These are phyloP conservation scores for Salvator merianae DNA, from an alignment of 2,113 vertebrate species.

Conservation along the genomic window DNA sequence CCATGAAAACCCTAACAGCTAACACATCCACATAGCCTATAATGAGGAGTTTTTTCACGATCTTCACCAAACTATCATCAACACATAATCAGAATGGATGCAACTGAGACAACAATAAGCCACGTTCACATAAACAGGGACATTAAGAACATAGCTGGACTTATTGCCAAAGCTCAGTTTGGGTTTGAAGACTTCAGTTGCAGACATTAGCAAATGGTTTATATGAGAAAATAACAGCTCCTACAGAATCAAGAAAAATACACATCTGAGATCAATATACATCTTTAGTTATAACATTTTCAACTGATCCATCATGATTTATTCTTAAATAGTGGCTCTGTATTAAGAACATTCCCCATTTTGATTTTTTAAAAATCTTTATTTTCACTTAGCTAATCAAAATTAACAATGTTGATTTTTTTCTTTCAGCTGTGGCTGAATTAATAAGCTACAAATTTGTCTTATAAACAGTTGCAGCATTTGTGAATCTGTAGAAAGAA, in stretches of 20 bases:
- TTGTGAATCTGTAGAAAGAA: not conserved
- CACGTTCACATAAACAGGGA: not conserved
- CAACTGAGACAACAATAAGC: not conserved
- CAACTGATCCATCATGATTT: not conserved
- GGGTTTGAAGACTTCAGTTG: not conserved
- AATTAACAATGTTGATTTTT: not conserved
- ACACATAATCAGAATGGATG: not conserved
- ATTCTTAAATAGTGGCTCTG: not conserved
- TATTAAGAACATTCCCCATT: not conserved
- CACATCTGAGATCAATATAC: not conserved
- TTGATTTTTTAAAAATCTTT: not conserved
- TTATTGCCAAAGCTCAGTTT: not conserved
- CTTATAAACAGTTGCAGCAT: not conserved
- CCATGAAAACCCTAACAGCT: not conserved
- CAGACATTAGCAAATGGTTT: not conserved
- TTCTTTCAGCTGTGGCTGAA: not conserved
- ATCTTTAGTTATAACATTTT: not conserved
- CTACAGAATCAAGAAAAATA: conserved; percentile 52
- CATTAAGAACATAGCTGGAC: not conserved
- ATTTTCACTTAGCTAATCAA: not conserved
- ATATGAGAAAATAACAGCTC: conserved; percentile 45
- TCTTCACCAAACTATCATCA: not conserved
- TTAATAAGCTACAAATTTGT: not conserved
- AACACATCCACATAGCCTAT: not conserved
- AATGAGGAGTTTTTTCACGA: not conserved